Evolutionary conservation across 2,888 invertebrate species (phyloP), one percentile per base, ranked within the genome.

Genomic region (Hydrotaea cyrtoneurina): DNA sequence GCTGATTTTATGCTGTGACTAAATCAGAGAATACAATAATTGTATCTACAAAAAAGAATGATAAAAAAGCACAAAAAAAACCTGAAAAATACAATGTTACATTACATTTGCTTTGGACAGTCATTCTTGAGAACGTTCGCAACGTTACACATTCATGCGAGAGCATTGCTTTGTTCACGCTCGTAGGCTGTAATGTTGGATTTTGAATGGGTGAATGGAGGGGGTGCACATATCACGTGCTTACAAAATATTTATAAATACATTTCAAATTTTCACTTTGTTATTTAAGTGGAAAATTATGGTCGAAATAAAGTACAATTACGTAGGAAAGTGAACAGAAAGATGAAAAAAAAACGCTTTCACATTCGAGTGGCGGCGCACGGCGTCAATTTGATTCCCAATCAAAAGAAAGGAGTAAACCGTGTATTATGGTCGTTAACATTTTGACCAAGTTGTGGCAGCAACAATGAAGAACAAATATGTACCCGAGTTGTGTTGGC

Each of bases 241-340:
- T 82, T 77, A 80, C 80, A 83, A 80, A 78, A 78, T 85, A 84
- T 86, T 84, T 81, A 59, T 64, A 80, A 78, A 73, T 79, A 78
- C 55, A 79, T 76, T 86, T 86, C 80, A 86, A 86, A 86, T 86
- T 86, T 84, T 86, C 87, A 86, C 86, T 86, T 86, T 87, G 85
- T 87, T 87, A 78, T 78, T 85, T 87, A 86, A 87, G 84, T 86
- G 86, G 85, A 87, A 86, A 87, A 87, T 87, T 87, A 82, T 78
- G 79, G 73, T 80, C 74, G 76, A 79, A 75, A 64, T 26, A 62
- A 73, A 72, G 71, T 77, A 76, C 55, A 80, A 80, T 80, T 64
- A 36, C 62, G 64, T 62, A 55, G 21, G 55, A 55, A 15, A 21
- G 23, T 26, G 3, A 31, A 23, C 23, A 23, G 13, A 59, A 59